A percentile compares a stretch with the other conserved stretches of the same genome.
Conservation (phyloP, 2,888 invertebrate genomes). For the Drosophila koepferae region DNA sequence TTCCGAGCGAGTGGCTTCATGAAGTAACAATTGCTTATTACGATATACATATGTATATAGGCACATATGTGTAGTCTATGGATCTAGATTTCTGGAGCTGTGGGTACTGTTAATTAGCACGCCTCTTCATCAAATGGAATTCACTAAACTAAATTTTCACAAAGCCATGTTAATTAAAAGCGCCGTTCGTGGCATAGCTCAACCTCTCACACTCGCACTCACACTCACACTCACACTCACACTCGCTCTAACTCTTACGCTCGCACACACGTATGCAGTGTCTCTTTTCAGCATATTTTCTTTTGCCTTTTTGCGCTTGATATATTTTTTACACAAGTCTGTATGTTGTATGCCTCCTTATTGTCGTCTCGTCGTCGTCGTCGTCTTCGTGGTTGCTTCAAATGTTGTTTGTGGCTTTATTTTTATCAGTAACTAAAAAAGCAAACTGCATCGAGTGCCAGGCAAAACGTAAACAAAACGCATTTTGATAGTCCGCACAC, state of each 20-base stretch:
- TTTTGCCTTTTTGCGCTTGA: constrained; percentile 59
- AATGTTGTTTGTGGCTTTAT: constrained; percentile 70
- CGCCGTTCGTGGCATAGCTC: constrained; percentile 22
- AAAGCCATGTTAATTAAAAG: constrained; percentile 69
- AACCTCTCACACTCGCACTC: background rate
- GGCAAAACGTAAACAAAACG: constrained; percentile 58
- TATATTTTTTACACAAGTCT: constrained; percentile 71
- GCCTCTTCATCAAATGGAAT: constrained; percentile 58
- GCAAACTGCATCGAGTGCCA: constrained; percentile 52
- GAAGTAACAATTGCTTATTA: constrained; percentile 12
- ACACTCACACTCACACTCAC: background rate
- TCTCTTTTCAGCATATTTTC: background rate
- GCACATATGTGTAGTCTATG: background rate
- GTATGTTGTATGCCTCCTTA: constrained; percentile 58
- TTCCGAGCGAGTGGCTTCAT: constrained; percentile 25
- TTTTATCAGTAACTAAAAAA: constrained; percentile 61
- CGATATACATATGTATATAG: background rate
- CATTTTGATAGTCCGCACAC: constrained; percentile 40
- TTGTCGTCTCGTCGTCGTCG: constrained; percentile 46
- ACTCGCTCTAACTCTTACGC: background rate
- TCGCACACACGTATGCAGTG: too few species aligned
- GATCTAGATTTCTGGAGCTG: constrained; percentile 32
- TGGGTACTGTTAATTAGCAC: constrained; percentile 36
- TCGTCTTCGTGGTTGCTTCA: constrained; percentile 17
- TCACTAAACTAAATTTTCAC: constrained; percentile 65